phyloP scores from a whole-genome alignment of 2,113 vertebrate species.

The Phaethornis superciliosus region DNA sequence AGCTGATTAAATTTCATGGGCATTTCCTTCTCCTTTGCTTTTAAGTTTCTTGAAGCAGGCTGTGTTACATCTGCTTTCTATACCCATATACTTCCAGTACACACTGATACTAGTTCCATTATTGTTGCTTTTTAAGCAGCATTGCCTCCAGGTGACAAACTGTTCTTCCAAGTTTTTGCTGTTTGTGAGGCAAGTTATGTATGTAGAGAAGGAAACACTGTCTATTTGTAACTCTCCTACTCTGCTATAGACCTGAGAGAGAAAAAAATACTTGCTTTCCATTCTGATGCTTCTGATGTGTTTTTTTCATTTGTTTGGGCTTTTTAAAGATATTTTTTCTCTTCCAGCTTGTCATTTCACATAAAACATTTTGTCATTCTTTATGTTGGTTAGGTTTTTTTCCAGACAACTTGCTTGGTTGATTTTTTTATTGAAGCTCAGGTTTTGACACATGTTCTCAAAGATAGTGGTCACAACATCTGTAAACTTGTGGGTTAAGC shows the following conservation, averaged over 20 bases:
- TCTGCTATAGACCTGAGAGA: background rate
- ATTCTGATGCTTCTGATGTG: background rate
- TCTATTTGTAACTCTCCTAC: background rate
- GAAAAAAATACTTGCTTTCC: background rate
- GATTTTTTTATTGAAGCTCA: slow-evolving; percentile 3
- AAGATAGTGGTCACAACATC: background rate
- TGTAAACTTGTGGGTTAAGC: background rate
- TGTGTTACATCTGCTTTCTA: background rate
- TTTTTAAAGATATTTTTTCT: background rate
- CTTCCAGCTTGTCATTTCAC: background rate
- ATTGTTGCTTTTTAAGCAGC: background rate
- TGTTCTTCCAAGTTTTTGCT: background rate
- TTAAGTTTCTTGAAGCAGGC: background rate
- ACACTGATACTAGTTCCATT: background rate
- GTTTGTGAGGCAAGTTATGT: background rate
- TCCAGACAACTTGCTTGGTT: background rate
- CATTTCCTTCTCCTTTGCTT: background rate
- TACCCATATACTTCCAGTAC: background rate
- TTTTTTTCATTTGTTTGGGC: no score
- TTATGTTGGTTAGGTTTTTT: background rate
- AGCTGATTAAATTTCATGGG: background rate
- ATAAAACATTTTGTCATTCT: background rate
- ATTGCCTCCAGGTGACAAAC: background rate
- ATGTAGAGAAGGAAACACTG: background rate
- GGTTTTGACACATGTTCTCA: background rate